Conservation (phyloP, 2,888 invertebrate genomes). For the Lydus trimaculatus region DNA sequence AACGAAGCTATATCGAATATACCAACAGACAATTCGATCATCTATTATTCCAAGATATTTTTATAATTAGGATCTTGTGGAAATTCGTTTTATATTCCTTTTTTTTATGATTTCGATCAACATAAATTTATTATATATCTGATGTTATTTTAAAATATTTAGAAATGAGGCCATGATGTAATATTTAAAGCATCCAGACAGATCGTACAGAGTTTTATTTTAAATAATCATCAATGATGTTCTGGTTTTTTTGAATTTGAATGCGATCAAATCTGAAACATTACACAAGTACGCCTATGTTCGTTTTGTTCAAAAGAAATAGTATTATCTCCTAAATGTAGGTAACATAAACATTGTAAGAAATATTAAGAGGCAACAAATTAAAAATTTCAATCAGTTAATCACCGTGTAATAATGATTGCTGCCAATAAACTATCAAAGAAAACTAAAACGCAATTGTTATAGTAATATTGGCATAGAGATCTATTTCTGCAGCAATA, state of each 20-base stretch:
- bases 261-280: background rate
- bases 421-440: background rate
- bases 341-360: too few relatives aligned
- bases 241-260: background rate
- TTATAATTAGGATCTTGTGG: background rate
- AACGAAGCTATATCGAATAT: background rate
- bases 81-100: background rate
- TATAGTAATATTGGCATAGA: conserved; percentile 27
- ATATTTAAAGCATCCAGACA: background rate
- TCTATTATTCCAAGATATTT: background rate
- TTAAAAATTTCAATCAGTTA: background rate
- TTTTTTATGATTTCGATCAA: background rate
- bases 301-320: background rate
- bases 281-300: background rate
- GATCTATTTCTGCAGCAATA: conserved; percentile 43
- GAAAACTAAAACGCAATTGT: conserved; percentile 37
- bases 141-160: conserved; percentile 2
- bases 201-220: background rate
- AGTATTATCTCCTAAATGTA: background rate
- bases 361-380: too few relatives aligned
- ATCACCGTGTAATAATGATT: background rate
- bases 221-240: background rate
- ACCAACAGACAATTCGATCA: background rate
- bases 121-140: background rate
- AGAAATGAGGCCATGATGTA: background rate